phyloP scores from a whole-genome alignment of 2,888 invertebrate genomes.

The Amphiduros pacificus region DNA sequence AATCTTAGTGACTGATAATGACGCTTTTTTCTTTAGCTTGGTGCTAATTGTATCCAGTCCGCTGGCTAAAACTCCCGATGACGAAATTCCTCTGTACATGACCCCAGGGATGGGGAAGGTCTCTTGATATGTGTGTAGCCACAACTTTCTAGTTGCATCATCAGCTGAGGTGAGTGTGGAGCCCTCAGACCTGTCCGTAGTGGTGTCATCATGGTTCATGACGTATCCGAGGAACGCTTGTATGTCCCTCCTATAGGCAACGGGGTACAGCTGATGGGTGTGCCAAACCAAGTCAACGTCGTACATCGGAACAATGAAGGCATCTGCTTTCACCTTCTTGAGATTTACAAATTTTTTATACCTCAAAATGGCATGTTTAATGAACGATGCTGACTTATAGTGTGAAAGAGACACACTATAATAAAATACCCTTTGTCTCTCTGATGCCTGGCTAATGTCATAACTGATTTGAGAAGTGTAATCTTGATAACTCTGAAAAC shows the following conservation, averaged over 20 bases:
- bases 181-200: conserved; percentile 58
- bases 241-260: conserved; percentile 48
- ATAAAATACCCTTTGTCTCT: conserved; percentile 60
- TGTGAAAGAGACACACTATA: conserved; percentile 62
- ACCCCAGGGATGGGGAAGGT: conserved; percentile 57
- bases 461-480: conserved; percentile 23
- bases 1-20: no score
- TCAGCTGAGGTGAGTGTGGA: conserved; percentile 59
- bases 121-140: conserved; percentile 57
- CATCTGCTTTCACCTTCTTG: conserved; percentile 34
- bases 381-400: conserved; percentile 58
- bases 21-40: no score
- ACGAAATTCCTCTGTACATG: conserved; percentile 61
- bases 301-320: conserved; percentile 62
- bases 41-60: no score
- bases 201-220: conserved; percentile 61
- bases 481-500: no score
- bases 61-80: no score
- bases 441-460: conserved; percentile 57
- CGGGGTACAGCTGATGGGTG: conserved; percentile 60
- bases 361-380: conserved; percentile 54
- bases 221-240: conserved; percentile 47
- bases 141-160: conserved; percentile 57
- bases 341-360: conserved; percentile 59
- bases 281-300: conserved; percentile 63